phyloP scores from a whole-genome alignment of 1,140 invertebrate genomes.

The Triops cancriformis region DNA sequence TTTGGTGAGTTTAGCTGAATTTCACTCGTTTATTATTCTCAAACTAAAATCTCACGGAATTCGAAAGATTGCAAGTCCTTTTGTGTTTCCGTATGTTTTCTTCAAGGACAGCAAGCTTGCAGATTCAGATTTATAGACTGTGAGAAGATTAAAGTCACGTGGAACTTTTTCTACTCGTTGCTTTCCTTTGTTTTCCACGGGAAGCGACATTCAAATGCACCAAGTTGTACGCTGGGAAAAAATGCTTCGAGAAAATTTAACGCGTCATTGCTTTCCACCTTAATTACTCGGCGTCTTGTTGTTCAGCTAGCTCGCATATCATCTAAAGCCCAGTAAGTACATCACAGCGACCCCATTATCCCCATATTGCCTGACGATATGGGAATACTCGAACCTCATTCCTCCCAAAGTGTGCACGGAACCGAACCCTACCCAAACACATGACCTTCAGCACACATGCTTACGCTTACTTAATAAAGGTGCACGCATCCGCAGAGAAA shows the following conservation, averaged over 20 bases:
- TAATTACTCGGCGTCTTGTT: background rate
- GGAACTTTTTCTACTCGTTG: too few relatives aligned
- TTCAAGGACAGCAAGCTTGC: too few relatives aligned
- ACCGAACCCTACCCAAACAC: background rate
- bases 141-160: too few relatives aligned
- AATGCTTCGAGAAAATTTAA: background rate
- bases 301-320: background rate
- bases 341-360: background rate
- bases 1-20: too few relatives aligned
- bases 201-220: background rate
- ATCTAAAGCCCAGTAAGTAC: background rate
- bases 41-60: too few relatives aligned
- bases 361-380: background rate
- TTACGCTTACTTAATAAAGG: background rate
- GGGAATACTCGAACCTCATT: background rate
- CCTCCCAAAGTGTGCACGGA: background rate
- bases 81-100: too few relatives aligned
- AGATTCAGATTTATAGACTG: too few relatives aligned
- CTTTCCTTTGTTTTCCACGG: background rate
- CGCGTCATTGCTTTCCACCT: background rate
- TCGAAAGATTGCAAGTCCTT: too few relatives aligned
- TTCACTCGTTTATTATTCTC: too few relatives aligned
- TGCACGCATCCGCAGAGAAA: background rate
- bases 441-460: background rate
- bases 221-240: background rate